phyloP scores from a whole-genome alignment of 2,888 invertebrate genomes.

The Odontomyia ornata region DNA sequence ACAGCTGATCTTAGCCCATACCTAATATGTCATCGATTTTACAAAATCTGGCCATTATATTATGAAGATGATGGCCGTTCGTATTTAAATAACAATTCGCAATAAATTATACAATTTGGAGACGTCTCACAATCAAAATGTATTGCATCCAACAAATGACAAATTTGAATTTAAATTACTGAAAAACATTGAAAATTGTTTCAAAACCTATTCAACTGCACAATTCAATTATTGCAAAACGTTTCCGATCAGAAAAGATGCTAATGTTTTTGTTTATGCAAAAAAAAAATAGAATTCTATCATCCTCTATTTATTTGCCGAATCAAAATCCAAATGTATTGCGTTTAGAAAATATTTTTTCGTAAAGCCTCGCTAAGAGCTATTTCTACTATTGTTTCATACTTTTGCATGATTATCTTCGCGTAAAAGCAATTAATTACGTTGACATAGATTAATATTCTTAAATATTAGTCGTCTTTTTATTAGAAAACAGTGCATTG shows the following conservation, averaged over 20 bases:
- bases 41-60: too few species aligned
- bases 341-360: too few species aligned
- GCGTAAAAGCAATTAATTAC: neutral
- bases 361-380: neutral
- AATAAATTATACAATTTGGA: conserved; percentile 7
- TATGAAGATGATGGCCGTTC: too few species aligned
- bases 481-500: neutral
- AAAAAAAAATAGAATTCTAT: neutral
- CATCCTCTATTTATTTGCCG: too few species aligned
- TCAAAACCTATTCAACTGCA: neutral
- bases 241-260: conserved; percentile 25
- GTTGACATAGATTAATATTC: neutral
- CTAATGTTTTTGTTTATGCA: neutral
- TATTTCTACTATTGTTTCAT: neutral
- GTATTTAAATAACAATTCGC: too few species aligned
- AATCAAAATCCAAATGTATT: too few species aligned
- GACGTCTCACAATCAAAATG: conserved; percentile 21
- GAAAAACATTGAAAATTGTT: too few species aligned
- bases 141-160: neutral
- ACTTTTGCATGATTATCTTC: neutral
- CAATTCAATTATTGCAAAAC: conserved; percentile 27
- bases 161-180: too few species aligned
- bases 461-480: conserved; percentile 14
- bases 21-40: too few species aligned
- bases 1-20: too few species aligned